phyloP scores from a whole-genome alignment of 1,140 invertebrate genomes.

The Calycopis cecrops region DNA sequence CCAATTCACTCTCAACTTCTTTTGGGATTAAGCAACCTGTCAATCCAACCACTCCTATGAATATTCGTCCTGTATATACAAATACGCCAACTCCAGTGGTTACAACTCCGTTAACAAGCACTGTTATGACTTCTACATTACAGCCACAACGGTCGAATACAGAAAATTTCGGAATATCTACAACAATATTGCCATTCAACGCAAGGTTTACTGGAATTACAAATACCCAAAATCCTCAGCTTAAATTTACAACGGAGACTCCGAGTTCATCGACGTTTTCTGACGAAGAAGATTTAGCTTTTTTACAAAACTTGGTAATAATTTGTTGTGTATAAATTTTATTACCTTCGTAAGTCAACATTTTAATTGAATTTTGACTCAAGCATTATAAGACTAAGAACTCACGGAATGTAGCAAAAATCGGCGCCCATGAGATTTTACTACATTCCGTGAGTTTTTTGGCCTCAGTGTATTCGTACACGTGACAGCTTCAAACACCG shows the following conservation, averaged over 20 bases:
- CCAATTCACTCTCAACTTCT: slow-evolving; percentile 52
- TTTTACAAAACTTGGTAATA: slow-evolving; percentile 70
- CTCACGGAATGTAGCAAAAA: too few species aligned
- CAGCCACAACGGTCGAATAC: slow-evolving; percentile 45
- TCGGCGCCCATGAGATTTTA: too few species aligned
- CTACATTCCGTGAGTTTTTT: too few species aligned
- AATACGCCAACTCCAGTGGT: slow-evolving; percentile 35
- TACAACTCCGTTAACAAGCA: slow-evolving; percentile 39
- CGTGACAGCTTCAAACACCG: too few species aligned
- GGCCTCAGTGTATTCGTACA: too few species aligned
- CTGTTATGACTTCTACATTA: slow-evolving; percentile 48
- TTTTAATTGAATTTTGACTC: too few species aligned
- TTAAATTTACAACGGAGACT: slow-evolving; percentile 53
- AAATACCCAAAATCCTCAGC: slow-evolving; percentile 17
- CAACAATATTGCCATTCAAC: slow-evolving; percentile 26
- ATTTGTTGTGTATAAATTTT: slow-evolving; percentile 2
- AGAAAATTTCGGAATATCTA: slow-evolving; percentile 52
- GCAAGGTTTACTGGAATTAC: slow-evolving; percentile 19
- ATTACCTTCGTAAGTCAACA: too few species aligned
- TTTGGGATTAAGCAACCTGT: slow-evolving; percentile 27
- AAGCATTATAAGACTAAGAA: too few species aligned
- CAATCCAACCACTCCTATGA: slow-evolving; percentile 54
- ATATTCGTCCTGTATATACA: slow-evolving; percentile 53
- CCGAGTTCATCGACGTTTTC: slow-evolving; percentile 70
- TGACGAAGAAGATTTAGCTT: slow-evolving; percentile 71